These are phyloP conservation scores for Serinus canaria DNA, from an alignment of 2,113 vertebrate genomes.

Conservation along the genomic window DNA sequence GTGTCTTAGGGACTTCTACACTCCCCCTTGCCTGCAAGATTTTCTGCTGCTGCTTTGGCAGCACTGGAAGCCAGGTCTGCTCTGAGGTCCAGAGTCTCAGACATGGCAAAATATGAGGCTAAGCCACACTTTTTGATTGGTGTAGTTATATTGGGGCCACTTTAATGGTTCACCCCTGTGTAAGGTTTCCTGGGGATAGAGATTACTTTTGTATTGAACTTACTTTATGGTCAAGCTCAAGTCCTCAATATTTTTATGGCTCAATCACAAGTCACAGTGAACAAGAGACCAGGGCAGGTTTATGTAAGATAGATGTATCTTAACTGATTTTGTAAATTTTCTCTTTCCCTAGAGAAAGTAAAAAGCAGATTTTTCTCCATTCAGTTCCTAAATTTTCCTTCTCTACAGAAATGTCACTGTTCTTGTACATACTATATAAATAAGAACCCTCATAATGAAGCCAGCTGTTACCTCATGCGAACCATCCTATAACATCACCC, in stretches of 20 bases:
- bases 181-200: neutral
- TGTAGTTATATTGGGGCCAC: neutral
- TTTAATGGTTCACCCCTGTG: neutral
- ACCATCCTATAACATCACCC: neutral
- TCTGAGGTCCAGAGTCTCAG: neutral
- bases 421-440: neutral
- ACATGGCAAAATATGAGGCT: neutral
- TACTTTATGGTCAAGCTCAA: neutral
- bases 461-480: neutral
- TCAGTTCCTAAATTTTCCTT: neutral
- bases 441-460: constrained; percentile 6
- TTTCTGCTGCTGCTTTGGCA: neutral
- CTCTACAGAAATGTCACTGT: neutral
- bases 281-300: neutral
- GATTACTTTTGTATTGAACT: neutral
- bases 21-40: neutral
- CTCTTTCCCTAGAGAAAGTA: neutral
- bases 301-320: neutral
- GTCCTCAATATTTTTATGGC: neutral
- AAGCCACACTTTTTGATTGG: neutral
- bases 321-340: neutral
- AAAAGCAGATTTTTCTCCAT: neutral
- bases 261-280: neutral
- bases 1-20: neutral
- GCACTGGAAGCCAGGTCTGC: neutral